Evolutionary conservation across 1,140 invertebrate species (phyloP), one percentile per base, ranked within the genome.

Genomic region (Bombus impatiens): DNA sequence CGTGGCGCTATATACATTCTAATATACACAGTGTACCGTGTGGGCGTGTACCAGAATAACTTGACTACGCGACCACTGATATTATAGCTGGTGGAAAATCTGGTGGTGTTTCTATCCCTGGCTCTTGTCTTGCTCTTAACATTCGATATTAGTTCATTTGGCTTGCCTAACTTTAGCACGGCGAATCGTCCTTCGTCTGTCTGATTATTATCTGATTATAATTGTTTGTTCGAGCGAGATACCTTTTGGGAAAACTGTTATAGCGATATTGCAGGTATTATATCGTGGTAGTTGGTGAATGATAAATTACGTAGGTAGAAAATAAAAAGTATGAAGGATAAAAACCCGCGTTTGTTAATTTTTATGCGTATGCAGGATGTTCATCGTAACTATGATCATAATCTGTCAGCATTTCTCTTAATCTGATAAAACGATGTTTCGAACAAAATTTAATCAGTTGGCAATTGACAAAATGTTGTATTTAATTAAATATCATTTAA

Each of bases 1-100:
- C 25, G 67, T 35, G 75, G 77, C 62, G 80, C 57, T 86, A 82
- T 87, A 78, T 62, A 87, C 78, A 83, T 81, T 67, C 77, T 22
- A 84, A 82, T 57, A 37, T 68, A 28, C n/a, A 76, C 70, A n/a
- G 72, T 42, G 57, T 59, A 47, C 18, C n/a, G 15, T 13, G 37
- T 47, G 67, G 47, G 15, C 32, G 37, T 70, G 77, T 72, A 76
- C 1, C 35, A 25, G 6, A 62, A 12, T 42, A 9, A 15, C 3
- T 35, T 67, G 28, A 40, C 15, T 57, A 40, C 25, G 35, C 53
- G 78, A 37, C 47, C 47, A n/a, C 37, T 32, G 25, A 71, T 84
- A 84, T 47, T 32, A 47, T 71, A 57, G 6, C 32, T 6, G 53
- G 22, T 32, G 82, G 47, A 62, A 79, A 84, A 79, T 72, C 76